These are phyloP conservation scores for Sinosuthora webbiana DNA, from an alignment of 2,113 vertebrate genomes.

Conservation along the genomic window DNA sequence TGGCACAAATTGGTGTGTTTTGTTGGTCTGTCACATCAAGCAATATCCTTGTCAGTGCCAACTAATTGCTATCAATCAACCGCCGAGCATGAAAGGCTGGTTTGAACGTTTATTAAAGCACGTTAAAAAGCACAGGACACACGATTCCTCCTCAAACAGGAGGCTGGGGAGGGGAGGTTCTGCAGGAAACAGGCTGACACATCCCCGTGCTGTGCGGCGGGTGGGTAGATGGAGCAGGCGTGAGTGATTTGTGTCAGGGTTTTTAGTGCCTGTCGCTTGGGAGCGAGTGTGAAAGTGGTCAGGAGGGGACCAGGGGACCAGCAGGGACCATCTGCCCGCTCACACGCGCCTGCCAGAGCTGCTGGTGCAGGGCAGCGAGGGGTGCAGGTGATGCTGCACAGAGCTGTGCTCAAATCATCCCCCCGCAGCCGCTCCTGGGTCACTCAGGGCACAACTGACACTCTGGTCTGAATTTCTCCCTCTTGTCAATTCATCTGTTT, in stretches of 20 bases:
- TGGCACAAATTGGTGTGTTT: conserved; percentile 53
- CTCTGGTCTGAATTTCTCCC: neutral
- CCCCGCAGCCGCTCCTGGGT: neutral
- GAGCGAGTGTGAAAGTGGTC: conserved; percentile 55
- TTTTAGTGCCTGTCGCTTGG: conserved; percentile 46
- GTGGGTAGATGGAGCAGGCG: conserved; percentile 54
- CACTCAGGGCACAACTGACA: neutral
- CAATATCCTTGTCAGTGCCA: conserved; percentile 57
- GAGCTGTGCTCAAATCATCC: neutral
- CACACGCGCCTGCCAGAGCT: neutral
- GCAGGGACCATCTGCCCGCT: conserved; percentile 41
- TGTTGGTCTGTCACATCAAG: conserved; percentile 68
- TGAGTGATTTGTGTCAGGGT: conserved; percentile 46
- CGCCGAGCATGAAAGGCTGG: conserved; percentile 27
- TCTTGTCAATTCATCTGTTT: neutral
- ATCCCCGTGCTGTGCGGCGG: neutral
- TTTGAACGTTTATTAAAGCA: conserved; percentile 34
- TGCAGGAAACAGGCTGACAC: conserved; percentile 21
- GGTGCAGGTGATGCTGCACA: neutral
- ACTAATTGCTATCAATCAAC: conserved; percentile 60
- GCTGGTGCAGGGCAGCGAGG: neutral
- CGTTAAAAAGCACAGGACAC: conserved; percentile 14
- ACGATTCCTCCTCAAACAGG: neutral
- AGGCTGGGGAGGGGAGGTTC: neutral
- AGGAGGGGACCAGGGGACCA: conserved; percentile 24